phyloP scores from a whole-genome alignment of 2,888 invertebrate genomes.

The Mycalesis mineus region DNA sequence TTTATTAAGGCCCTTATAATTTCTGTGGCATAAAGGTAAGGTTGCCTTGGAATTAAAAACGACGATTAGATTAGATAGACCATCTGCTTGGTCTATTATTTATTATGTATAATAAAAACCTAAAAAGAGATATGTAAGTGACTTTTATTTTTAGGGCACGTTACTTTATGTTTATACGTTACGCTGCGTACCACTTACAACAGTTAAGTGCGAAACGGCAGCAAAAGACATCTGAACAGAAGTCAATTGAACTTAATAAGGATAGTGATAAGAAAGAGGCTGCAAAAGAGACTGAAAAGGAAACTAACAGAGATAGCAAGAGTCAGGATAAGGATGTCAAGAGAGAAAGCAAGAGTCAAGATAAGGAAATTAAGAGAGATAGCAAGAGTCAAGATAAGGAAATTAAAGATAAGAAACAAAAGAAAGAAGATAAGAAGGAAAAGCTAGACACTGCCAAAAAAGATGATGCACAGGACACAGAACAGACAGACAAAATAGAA shows the following conservation, averaged over 20 bases:
- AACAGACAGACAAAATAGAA: constrained; percentile 32
- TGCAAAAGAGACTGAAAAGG: constrained; percentile 52
- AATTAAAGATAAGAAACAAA: constrained; percentile 47
- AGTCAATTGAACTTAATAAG: constrained; percentile 64
- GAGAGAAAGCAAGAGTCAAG: constrained; percentile 45
- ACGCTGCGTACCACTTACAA: constrained; percentile 96
- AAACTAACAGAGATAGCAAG: constrained; percentile 41
- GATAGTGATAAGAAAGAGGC: constrained; percentile 49
- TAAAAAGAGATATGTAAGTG: not conserved
- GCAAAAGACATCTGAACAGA: constrained; percentile 58
- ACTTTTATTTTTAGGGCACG: constrained; percentile 75
- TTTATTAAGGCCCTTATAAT: too few relatives aligned
- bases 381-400: constrained; percentile 52
- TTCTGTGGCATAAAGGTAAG: too few relatives aligned
- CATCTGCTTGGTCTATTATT: too few relatives aligned
- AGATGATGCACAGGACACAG: constrained; percentile 37
- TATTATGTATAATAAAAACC: too few relatives aligned
- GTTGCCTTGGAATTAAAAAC: too few relatives aligned
- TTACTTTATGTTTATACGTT: constrained; percentile 97
- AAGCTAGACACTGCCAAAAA: constrained; percentile 53
- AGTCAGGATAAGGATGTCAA: constrained; percentile 50
- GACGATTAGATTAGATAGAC: too few relatives aligned
- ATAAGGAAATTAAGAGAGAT: constrained; percentile 46
- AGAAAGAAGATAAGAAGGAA: constrained; percentile 57
- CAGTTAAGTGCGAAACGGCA: constrained; percentile 86